These are phyloP conservation scores for Cynopterus sphinx DNA, from an alignment of 2,797 vertebrate genomes.

Conservation along the genomic window DNA sequence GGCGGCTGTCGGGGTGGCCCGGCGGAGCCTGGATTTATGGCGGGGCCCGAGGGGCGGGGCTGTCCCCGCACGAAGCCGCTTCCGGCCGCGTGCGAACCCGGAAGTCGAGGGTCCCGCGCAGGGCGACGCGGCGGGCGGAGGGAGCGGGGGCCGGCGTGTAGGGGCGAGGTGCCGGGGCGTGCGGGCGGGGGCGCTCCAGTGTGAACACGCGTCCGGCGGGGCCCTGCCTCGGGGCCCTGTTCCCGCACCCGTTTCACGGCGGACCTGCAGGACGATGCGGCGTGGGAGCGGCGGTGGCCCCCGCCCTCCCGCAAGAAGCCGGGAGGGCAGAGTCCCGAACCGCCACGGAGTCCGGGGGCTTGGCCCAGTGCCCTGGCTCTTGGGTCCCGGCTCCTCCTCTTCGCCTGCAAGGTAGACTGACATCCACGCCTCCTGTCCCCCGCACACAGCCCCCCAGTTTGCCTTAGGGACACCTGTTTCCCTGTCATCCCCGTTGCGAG, in stretches of 20 bases:
- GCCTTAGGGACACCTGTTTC: not conserved
- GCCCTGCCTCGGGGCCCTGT: not conserved
- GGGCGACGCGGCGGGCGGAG: not conserved
- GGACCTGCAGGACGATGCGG: not conserved
- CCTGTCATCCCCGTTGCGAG: not conserved
- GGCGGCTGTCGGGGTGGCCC: rapidly evolving
- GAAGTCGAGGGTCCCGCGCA: not conserved
- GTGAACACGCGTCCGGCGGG: no score
- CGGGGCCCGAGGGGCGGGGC: no score
- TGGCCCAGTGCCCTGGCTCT: not conserved
- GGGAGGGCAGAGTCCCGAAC: not conserved
- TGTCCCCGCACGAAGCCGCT: no score
- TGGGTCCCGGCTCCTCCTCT: no score
- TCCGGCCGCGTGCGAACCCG: no score
- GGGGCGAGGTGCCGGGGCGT: no score
- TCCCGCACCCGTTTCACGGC: not conserved
- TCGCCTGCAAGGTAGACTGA: no score
- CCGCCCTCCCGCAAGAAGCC: rapidly evolving
- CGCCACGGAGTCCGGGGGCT: not conserved
- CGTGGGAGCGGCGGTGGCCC: not conserved
- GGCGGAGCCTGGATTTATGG: rapidly evolving
- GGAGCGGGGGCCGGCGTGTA: no score
- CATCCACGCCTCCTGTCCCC: not conserved
- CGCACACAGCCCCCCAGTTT: not conserved
- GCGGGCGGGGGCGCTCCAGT: not conserved